Conservation (phyloP, 2,888 invertebrate genomes). For the Antitype chi region DNA sequence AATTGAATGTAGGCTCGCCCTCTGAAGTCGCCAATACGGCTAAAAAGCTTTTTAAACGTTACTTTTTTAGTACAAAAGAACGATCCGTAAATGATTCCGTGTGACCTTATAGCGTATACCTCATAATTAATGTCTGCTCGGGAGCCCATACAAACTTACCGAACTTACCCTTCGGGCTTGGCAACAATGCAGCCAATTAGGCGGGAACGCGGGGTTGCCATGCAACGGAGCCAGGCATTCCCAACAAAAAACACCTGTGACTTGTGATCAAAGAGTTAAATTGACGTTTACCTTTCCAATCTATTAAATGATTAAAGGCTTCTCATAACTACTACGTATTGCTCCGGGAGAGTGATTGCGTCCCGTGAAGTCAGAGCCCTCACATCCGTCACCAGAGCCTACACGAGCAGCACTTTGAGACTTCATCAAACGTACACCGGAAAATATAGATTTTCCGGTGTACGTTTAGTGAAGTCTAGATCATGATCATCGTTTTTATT, state of each 20-base stretch:
- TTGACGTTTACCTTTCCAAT: slow-evolving; percentile 10
- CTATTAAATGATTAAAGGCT: slow-evolving; percentile 18
- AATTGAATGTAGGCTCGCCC: not conserved
- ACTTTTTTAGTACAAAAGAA: not conserved
- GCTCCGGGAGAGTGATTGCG: not conserved
- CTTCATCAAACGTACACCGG: not conserved
- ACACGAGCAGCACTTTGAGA: not conserved
- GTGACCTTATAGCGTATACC: not conserved
- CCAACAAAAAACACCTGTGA: slow-evolving; percentile 41
- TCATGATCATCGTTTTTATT: not conserved
- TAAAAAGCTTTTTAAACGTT: not conserved
- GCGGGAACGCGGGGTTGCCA: slow-evolving; percentile 24
- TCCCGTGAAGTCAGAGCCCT: not conserved
- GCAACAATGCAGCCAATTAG: slow-evolving; percentile 59
- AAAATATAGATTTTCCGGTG: slow-evolving; percentile 1
- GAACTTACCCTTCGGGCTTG: slow-evolving; percentile 44
- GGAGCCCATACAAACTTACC: slow-evolving; percentile 46
- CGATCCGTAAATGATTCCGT: not conserved
- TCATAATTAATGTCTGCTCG: not conserved
- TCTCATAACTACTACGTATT: not conserved
- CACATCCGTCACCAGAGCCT: not conserved
- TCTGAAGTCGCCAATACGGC: not conserved
- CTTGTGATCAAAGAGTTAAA: slow-evolving; percentile 45
- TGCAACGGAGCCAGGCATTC: slow-evolving; percentile 18
- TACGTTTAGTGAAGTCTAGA: not conserved